These are phyloP conservation scores for Bostrychus sinensis DNA, from an alignment of 2,113 vertebrate genomes.

Conservation along the genomic window DNA sequence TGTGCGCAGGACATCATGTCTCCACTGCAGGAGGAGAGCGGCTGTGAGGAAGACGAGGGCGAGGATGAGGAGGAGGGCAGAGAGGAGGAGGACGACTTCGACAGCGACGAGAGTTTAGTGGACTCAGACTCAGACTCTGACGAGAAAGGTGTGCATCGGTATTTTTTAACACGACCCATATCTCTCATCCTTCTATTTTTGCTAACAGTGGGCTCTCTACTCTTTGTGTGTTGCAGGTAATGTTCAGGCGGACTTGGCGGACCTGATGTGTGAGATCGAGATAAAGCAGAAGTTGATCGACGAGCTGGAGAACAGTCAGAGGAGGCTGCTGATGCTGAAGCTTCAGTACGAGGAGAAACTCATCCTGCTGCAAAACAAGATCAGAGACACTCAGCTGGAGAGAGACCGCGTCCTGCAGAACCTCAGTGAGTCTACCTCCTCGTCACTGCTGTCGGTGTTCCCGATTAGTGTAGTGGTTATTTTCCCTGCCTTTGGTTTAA, in stretches of 20 bases:
- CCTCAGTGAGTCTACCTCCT: constrained; percentile 83
- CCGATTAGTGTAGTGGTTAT: no score
- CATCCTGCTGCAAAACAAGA: constrained; percentile 95
- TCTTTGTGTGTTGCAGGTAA: constrained; percentile 78
- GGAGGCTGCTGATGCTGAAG: constrained; percentile 91
- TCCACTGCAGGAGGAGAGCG: constrained; percentile 89
- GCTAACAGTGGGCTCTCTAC: no score
- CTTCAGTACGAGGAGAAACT: constrained; percentile 98
- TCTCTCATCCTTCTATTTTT: background rate
- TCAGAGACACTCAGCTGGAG: constrained; percentile 95
- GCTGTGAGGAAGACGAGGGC: constrained; percentile 91
- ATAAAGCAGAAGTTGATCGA: constrained; percentile 99
- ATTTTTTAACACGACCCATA: background rate
- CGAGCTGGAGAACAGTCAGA: constrained; percentile 96
- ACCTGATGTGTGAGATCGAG: constrained; percentile 97
- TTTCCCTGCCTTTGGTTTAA: no score
- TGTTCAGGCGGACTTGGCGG: constrained; percentile 92
- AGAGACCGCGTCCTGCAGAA: constrained; percentile 94
- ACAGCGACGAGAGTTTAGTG: constrained; percentile 93
- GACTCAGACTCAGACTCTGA: constrained; percentile 94
- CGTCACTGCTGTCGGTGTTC: no score
- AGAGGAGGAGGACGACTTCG: constrained; percentile 83
- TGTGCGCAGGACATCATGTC: constrained; percentile 74
- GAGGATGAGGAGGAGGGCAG: constrained; percentile 88
- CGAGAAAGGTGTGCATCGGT: constrained; percentile 85